Evolutionary conservation across 2,113 vertebrate genomes (phyloP), one percentile per base, ranked within the genome.

Genomic region (Microcebus tavaratra): DNA sequence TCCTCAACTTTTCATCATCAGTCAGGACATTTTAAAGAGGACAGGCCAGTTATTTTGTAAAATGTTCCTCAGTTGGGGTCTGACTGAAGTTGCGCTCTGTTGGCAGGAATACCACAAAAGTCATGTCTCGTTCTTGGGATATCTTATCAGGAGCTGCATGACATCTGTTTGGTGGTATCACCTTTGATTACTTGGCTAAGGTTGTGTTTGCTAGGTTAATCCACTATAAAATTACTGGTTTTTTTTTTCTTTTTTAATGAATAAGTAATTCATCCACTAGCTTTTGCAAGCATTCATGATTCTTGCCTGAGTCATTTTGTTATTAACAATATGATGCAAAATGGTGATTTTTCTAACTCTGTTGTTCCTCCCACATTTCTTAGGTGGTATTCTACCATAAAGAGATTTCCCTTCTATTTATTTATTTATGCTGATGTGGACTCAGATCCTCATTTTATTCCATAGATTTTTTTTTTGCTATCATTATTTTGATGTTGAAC

Each of bases 51-150:
- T 85, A 11, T 10, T 67, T 86, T 53, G 42, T 42, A 21, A 92
- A 92, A 29, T 73, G 39, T 36, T 11, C 55, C 34, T 61, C 7
- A 31, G 0, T 8, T 75, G 80, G 23, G 9, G 7, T 57, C 72
- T 72, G 48, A 50, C 34, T 29, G 13, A 31, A 91, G 55, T n/a
- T 34, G 8, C 88, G 6, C 59, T 2, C 53, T 65, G 83, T 10
- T 13, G 25, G 23, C 20, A 79, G 31, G n/a, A 76, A 90, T 57
- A 27, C 25, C 11, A 45, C 61, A 68, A 36, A 76, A 36, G 21
- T 14, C 36, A 2, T 8, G 6, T 9, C 15, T 0, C 21, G 0
- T 6, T 23, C 39, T 61, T 1, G 12, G 67, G 18, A 18, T 48
- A 65, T 5, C 31, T 29, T 45, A 65, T 17, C 17, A 59, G 36